Evolutionary conservation across 2,113 vertebrate genomes (phyloP), one percentile per base, ranked within the genome.

Genomic region (Mastomys natalensis): DNA sequence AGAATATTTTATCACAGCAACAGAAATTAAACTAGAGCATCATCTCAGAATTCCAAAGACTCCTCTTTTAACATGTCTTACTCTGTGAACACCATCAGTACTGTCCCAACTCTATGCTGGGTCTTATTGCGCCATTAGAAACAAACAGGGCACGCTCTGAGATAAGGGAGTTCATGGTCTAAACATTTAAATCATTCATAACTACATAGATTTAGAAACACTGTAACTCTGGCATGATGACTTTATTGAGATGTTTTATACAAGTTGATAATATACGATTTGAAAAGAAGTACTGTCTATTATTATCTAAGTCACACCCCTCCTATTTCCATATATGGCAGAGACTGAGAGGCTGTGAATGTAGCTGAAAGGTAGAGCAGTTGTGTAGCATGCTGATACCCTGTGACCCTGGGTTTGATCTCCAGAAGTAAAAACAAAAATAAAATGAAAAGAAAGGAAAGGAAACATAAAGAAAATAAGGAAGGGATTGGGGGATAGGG

Each of bases 201-300:
- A 88, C 43, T 74, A 24, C 55, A 68, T 89, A 95, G 90, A 76
- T 76, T 93, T 92, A 88, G 70, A 94, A 92, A 94, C 19, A 73
- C 37, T n/a, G n/a, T 58, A 81, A 78, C n/a, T 48, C 70, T 74
- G 68, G 60, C 40, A 21, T 51, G 2, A 31, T 74, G 11, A 77
- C 45, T 19, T 91, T 29, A 22, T 2, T 87, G 64, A 93, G 66
- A 90, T 62, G 66, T 77, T 86, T 37, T 73, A 58, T 16, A 26
- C 60, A 94, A 94, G 55, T 66, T 86, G 40, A 72, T 53, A 53
- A 53, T 53, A 89, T 9, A 26, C 55, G 62, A 58, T 86, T 90
- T 89, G 40, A 66, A 77, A 92, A 74, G 58, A 92, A 94, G 82
- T 82, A 16, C 10, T 51, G 70, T 62, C 64, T 81, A 22, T 26